Evolutionary conservation across 1,140 invertebrate genomes (phyloP).

Genomic region (Macrotrachela quadricornifera): DNA sequence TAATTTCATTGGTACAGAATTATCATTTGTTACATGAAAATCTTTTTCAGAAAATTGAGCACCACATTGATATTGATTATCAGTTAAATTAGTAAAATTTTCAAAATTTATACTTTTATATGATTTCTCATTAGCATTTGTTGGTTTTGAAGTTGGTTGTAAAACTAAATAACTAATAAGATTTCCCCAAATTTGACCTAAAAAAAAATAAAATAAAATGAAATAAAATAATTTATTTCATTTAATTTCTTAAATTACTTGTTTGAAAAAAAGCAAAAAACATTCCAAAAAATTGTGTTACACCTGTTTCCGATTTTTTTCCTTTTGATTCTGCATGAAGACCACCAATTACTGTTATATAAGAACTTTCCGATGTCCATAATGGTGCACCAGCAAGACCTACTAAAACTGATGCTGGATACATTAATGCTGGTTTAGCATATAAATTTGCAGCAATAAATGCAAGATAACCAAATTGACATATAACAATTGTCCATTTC

Average conservation of each 20-base stretch:
- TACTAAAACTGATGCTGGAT: not conserved
- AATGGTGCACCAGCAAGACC: slow-evolving; percentile 64
- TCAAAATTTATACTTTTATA: too few species aligned
- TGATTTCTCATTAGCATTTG: too few species aligned
- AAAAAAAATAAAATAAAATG: not conserved
- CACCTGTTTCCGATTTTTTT: slow-evolving; percentile 59
- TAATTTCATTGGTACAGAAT: too few species aligned
- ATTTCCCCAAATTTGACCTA: slow-evolving; percentile 50
- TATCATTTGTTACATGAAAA: too few species aligned
- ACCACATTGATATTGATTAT: too few species aligned
- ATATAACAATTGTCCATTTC: slow-evolving; percentile 75
- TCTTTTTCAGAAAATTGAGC: too few species aligned
- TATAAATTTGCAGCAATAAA: slow-evolving; percentile 83
- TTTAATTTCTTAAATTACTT: not conserved
- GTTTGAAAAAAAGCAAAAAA: slow-evolving; percentile 93
- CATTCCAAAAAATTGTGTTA: slow-evolving; percentile 84
- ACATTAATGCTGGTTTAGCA: slow-evolving; percentile 39
- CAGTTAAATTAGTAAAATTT: too few species aligned
- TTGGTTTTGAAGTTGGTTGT: too few species aligned
- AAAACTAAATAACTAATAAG: slow-evolving; percentile 73
- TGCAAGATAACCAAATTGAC: slow-evolving; percentile 69
- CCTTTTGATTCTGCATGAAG: slow-evolving; percentile 36
- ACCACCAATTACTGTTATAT: slow-evolving; percentile 70
- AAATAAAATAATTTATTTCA: not conserved
- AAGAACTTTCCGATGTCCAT: slow-evolving; percentile 87